Evolutionary conservation across 2,113 vertebrate species (phyloP).

Genomic region (Scopus umbretta): DNA sequence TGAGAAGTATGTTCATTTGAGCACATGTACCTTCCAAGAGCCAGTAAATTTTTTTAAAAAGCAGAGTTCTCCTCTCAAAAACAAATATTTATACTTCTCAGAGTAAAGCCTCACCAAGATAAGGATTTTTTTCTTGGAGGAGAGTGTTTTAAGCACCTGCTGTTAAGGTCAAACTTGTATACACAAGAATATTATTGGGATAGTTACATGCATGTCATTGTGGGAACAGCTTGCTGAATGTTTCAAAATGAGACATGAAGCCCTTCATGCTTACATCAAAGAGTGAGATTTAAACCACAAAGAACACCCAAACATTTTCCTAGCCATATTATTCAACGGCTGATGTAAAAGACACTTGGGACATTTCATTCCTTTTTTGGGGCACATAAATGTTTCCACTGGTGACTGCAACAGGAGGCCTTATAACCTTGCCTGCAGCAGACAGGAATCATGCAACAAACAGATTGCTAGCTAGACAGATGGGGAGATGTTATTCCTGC

Average conservation of each 20-base stretch:
- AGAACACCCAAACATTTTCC: neutral
- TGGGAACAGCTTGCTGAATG: neutral
- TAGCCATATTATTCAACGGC: neutral
- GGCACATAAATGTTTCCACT: neutral
- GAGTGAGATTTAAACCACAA: neutral
- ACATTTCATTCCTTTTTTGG: neutral
- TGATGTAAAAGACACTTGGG: neutral
- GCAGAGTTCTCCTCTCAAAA: neutral
- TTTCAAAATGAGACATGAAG: neutral
- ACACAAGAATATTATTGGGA: neutral
- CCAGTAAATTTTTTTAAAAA: neutral
- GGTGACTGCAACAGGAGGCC: neutral
- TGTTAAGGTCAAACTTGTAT: neutral
- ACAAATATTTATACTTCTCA: neutral
- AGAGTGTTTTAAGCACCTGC: neutral
- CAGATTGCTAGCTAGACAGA: neutral
- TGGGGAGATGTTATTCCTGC: neutral
- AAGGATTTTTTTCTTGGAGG: neutral
- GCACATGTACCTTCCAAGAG: neutral
- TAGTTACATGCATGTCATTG: neutral
- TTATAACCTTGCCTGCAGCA: neutral
- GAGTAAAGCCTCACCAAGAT: neutral
- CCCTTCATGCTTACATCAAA: neutral
- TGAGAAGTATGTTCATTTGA: neutral
- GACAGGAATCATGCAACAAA: fast-evolving